Conservation (phyloP, 2,797 vertebrate genomes). For the Neostethus bicornis region DNA sequence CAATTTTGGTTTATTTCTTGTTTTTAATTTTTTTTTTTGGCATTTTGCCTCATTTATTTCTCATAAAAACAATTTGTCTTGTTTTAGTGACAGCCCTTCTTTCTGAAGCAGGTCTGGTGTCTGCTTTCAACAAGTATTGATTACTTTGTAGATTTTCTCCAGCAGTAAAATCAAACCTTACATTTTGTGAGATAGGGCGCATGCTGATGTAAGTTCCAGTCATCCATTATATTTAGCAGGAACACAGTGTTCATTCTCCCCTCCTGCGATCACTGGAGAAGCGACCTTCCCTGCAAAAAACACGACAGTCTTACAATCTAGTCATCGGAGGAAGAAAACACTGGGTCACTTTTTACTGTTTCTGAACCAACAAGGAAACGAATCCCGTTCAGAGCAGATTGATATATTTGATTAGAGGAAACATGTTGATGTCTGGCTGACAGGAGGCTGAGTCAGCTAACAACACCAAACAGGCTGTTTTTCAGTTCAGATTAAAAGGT, state of each 20-base stretch:
- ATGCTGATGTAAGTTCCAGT: slow-evolving; percentile 9
- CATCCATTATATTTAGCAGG: slow-evolving; percentile 30
- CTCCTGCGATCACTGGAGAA: slow-evolving; percentile 12
- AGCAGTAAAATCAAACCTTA: not conserved
- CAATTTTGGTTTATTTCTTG: too few species aligned
- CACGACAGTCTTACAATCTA: not conserved
- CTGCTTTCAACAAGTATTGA: slow-evolving; percentile 35
- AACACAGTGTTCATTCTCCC: slow-evolving; percentile 23
- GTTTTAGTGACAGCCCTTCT: slow-evolving; percentile 28
- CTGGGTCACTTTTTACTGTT: not conserved
- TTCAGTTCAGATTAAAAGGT: slow-evolving; percentile 16
- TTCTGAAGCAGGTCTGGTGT: slow-evolving; percentile 39
- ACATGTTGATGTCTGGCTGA: not conserved
- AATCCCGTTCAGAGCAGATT: slow-evolving; percentile 4
- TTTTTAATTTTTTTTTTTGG: too few species aligned
- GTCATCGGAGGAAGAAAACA: slow-evolving; percentile 13
- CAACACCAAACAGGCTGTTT: not conserved
- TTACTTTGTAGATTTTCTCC: slow-evolving; percentile 42
- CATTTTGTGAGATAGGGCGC: slow-evolving; percentile 5
- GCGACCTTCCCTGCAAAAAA: slow-evolving; percentile 17
- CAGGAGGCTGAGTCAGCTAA: slow-evolving; percentile 40
- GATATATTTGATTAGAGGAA: not conserved
- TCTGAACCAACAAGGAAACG: slow-evolving; percentile 9
- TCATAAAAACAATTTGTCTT: slow-evolving; percentile 2
- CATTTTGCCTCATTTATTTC: too few species aligned